These are phyloP conservation scores for Typhlomys cinereus DNA, from an alignment of 2,113 vertebrate genomes.

Conservation along the genomic window DNA sequence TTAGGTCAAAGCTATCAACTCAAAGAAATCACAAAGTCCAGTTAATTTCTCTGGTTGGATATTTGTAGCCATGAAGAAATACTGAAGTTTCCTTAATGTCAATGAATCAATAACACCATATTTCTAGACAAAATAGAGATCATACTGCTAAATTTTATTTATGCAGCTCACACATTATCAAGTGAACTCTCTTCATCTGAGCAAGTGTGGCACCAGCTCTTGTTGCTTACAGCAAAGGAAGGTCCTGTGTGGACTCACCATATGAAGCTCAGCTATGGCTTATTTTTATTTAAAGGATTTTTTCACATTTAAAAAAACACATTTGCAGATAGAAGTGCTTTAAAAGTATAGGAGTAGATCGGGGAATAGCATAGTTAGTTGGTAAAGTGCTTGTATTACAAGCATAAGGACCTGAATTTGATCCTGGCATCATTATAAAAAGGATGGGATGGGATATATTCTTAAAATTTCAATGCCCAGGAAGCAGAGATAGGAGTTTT, in stretches of 20 bases:
- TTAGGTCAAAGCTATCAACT: constrained; percentile 34
- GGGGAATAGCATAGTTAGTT: background rate
- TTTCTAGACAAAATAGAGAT: constrained; percentile 43
- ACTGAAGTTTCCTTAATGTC: constrained; percentile 20
- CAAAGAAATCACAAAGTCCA: constrained; percentile 16
- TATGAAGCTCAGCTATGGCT: background rate
- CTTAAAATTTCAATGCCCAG: background rate
- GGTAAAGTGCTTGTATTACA: background rate
- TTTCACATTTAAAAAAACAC: background rate
- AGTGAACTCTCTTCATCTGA: constrained; percentile 11
- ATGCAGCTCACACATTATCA: constrained; percentile 16
- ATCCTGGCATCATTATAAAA: background rate
- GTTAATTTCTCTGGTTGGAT: constrained; percentile 60
- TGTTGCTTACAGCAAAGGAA: background rate
- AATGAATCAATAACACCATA: constrained; percentile 50
- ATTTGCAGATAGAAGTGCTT: background rate
- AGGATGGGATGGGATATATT: background rate
- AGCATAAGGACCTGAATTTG: background rate
- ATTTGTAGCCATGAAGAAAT: constrained; percentile 58
- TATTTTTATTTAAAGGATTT: background rate
- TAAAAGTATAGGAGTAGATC: background rate
- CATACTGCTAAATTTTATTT: constrained; percentile 27
- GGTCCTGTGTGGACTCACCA: background rate
- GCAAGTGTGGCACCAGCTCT: background rate
- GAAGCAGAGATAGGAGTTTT: background rate